Evolutionary conservation across 1,140 invertebrate genomes (phyloP).

Genomic region (Semibalanus balanoides): DNA sequence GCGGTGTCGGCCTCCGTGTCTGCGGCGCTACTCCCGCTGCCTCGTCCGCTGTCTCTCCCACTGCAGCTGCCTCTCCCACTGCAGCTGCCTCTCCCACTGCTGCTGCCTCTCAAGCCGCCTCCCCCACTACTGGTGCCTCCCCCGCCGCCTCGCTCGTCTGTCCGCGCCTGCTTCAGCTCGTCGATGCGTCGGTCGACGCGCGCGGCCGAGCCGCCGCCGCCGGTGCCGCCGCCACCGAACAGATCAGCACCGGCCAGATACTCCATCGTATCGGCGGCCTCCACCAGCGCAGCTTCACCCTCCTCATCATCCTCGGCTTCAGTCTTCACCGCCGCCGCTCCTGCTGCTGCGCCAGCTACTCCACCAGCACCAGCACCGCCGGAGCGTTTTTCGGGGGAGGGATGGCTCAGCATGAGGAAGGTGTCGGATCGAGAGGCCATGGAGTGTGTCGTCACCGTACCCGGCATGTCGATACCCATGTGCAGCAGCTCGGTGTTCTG

Average conservation of each 20-base stretch:
- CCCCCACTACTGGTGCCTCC: no score
- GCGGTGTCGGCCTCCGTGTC: not conserved
- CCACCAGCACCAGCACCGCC: no score
- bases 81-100: no score
- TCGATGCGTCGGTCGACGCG: not conserved
- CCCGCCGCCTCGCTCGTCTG: no score
- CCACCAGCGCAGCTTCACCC: not conserved
- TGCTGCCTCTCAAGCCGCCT: no score
- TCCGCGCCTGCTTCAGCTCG: not conserved
- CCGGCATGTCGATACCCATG: not conserved
- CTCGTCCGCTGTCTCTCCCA: no score
- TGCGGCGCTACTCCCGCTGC: not conserved
- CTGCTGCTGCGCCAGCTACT: not conserved
- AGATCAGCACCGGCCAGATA: not conserved
- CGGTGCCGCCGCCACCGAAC: not conserved
- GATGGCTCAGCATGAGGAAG: not conserved
- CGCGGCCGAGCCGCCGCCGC: not conserved
- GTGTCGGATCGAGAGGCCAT: not conserved
- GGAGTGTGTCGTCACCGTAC: not conserved
- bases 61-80: no score
- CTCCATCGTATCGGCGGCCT: not conserved
- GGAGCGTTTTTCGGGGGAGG: no score
- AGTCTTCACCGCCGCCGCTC: not conserved
- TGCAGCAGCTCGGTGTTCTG: slow-evolving; percentile 3
- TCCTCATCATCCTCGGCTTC: not conserved